phyloP scores from a whole-genome alignment of 1,140 invertebrate genomes.

The Penaeus indicus region DNA sequence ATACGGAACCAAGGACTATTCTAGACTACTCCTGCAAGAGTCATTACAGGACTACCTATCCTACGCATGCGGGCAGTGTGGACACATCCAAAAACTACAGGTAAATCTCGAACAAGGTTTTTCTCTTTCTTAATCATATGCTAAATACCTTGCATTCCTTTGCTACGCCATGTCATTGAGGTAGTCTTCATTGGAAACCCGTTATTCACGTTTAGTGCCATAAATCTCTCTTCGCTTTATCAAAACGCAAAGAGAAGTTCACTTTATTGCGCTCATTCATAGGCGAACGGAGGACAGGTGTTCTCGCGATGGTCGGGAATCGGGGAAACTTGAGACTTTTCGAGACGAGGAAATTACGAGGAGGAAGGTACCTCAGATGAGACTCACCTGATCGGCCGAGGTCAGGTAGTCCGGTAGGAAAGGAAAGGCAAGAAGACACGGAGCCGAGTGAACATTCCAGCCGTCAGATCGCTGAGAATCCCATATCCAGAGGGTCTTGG shows the following conservation, averaged over 20 bases:
- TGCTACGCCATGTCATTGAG: background rate
- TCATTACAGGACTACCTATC: constrained; percentile 76
- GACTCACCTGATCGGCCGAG: no score
- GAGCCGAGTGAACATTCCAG: constrained; percentile 16
- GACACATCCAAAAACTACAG: constrained; percentile 77
- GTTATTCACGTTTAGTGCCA: no score
- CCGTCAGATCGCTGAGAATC: constrained; percentile 33
- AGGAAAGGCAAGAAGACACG: background rate
- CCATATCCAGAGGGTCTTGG: background rate
- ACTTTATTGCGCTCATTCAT: no score
- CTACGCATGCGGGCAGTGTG: constrained; percentile 77
- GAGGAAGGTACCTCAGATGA: no score
- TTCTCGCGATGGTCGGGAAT: no score
- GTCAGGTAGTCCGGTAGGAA: no score
- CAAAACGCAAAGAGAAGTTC: no score
- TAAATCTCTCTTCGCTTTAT: no score
- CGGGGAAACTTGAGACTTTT: no score
- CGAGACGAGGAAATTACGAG: no score
- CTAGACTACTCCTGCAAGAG: constrained; percentile 70
- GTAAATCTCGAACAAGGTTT: constrained; percentile 70
- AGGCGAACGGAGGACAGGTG: no score
- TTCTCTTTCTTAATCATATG: background rate
- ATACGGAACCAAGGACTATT: constrained; percentile 70
- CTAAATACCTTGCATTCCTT: background rate
- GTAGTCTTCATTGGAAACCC: no score